Evolutionary conservation across 2,113 vertebrate species (phyloP).

Genomic region (Hemicordylus capensis): DNA sequence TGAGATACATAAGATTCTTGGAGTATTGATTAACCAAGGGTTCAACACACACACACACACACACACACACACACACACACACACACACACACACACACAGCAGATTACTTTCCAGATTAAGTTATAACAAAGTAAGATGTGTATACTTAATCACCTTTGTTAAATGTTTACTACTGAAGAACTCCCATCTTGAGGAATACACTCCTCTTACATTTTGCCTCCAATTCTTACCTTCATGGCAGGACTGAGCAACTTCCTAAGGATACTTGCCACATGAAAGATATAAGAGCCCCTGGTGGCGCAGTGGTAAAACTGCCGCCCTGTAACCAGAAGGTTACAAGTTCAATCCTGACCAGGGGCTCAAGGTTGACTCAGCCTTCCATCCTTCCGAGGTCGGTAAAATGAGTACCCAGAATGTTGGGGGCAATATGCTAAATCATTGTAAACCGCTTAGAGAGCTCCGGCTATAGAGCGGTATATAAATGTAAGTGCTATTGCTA

Average conservation of each 20-base stretch:
- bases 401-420: too few species aligned
- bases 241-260: neutral
- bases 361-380: too few species aligned
- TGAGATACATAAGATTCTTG: constrained; percentile 33
- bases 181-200: too few species aligned
- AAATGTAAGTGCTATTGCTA: too few species aligned
- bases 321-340: too few species aligned
- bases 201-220: neutral
- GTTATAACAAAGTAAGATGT: neutral
- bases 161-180: neutral
- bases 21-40: neutral
- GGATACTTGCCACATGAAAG: neutral
- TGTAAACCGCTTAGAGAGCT: too few species aligned
- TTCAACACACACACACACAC: neutral
- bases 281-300: too few species aligned
- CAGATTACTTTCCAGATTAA: constrained; percentile 1
- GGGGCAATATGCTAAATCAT: too few species aligned
- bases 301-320: too few species aligned
- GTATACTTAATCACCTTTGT: neutral
- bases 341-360: too few species aligned
- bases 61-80: neutral
- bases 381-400: too few species aligned
- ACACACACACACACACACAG: neutral
- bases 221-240: neutral
- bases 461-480: too few species aligned